These are phyloP conservation scores for Onchidella celtica DNA, from an alignment of 2,888 invertebrate species.

Conservation along the genomic window DNA sequence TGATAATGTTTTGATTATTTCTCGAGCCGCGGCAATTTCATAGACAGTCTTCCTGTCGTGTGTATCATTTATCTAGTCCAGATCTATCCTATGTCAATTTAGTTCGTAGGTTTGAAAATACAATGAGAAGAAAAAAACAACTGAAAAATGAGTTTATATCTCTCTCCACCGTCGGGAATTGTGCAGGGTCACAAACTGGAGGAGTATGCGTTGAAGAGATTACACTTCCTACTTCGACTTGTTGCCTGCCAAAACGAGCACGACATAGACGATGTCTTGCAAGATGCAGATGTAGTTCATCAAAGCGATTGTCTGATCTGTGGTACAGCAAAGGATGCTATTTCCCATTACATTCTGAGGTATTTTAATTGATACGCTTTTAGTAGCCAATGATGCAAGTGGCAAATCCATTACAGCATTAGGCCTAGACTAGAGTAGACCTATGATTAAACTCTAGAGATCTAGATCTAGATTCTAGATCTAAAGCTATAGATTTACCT, in stretches of 20 bases:
- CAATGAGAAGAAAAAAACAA: too few relatives aligned
- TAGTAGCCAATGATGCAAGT: too few relatives aligned
- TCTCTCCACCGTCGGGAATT: slow-evolving; percentile 63
- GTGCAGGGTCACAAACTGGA: slow-evolving; percentile 64
- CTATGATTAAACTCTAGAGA: too few relatives aligned
- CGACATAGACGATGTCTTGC: slow-evolving; percentile 59
- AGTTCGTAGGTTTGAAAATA: too few relatives aligned
- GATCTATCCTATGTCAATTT: too few relatives aligned
- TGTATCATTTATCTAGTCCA: too few relatives aligned
- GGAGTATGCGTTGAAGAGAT: slow-evolving; percentile 59
- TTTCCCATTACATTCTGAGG: slow-evolving; percentile 76
- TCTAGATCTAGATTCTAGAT: too few relatives aligned
- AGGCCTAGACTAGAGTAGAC: too few relatives aligned
- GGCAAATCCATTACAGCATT: too few relatives aligned
- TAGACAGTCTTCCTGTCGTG: too few relatives aligned
- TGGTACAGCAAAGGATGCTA: slow-evolving; percentile 69
- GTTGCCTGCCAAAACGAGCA: slow-evolving; percentile 33
- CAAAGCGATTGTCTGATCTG: slow-evolving; percentile 74
- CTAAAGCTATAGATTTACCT: too few relatives aligned
- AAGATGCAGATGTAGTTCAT: slow-evolving; percentile 54
- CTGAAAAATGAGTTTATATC: slow-evolving; percentile 63
- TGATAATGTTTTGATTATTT: background rate
- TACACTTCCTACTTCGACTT: slow-evolving; percentile 63
- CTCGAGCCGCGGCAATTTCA: slow-evolving; percentile 24
- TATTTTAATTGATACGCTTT: too few relatives aligned